phyloP scores from a whole-genome alignment of 1,140 invertebrate genomes.

The Bradynema listronoti region DNA sequence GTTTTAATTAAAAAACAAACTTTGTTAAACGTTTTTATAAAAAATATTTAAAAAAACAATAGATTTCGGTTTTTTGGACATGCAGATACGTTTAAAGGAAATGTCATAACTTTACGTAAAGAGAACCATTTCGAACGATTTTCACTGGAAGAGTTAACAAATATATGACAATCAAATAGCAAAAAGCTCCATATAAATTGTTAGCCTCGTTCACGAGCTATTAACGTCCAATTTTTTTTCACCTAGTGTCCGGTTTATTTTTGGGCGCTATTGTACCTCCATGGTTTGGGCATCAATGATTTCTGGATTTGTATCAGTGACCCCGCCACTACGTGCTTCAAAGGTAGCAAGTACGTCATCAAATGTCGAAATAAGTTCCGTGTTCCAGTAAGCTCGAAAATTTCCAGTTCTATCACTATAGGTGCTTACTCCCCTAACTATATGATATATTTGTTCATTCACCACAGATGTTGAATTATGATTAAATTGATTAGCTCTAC shows the following conservation, averaged over 20 bases:
- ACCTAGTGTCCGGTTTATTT: slow-evolving; percentile 2
- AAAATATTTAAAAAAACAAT: too few relatives aligned
- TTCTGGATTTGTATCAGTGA: slow-evolving; percentile 35
- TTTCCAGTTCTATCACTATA: slow-evolving; percentile 3
- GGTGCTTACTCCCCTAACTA: slow-evolving; percentile 9
- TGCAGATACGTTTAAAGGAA: too few relatives aligned
- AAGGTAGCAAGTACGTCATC: slow-evolving; percentile 50
- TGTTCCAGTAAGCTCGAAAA: slow-evolving; percentile 41
- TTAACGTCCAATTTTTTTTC: background rate
- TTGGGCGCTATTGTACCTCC: slow-evolving; percentile 27
- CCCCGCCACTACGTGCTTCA: slow-evolving; percentile 26
- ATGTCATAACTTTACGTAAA: too few relatives aligned
- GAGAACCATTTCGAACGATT: too few relatives aligned
- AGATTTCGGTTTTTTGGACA: too few relatives aligned
- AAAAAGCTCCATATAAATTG: too few relatives aligned
- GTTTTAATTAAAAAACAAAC: too few relatives aligned
- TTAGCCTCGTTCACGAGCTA: too few relatives aligned
- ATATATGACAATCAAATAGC: too few relatives aligned
- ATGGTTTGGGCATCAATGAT: slow-evolving; percentile 52
- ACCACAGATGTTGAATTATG: too few relatives aligned
- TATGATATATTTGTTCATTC: slow-evolving; percentile 3
- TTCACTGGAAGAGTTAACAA: too few relatives aligned
- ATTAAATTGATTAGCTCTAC: slow-evolving; percentile 2
- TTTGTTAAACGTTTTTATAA: too few relatives aligned
- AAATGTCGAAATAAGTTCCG: slow-evolving; percentile 46